A percentile compares a stretch with the other conserved stretches of the same genome.
phyloP scores from a whole-genome alignment of 2,113 vertebrate species.

The Hypanus sabinus region DNA sequence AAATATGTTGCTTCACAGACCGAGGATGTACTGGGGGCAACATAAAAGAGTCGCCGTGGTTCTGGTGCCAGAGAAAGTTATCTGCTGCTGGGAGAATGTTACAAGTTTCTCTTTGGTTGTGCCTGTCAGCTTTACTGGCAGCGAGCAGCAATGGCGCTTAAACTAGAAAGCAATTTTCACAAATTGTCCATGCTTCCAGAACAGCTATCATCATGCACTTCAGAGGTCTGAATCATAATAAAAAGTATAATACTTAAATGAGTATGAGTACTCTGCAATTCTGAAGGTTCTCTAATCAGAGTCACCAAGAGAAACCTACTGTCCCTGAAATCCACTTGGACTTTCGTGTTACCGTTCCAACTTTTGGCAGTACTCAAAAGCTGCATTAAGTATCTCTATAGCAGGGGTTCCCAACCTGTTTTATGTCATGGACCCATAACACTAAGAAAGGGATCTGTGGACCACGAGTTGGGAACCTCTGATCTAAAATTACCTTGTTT shows the following conservation, averaged over 20 bases:
- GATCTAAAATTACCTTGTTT: slow-evolving; percentile 53
- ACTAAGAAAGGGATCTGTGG: no score
- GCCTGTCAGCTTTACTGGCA: background rate
- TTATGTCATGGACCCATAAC: no score
- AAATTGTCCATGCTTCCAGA: background rate
- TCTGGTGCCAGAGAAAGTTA: no score
- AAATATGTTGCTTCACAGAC: no score
- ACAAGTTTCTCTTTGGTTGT: background rate
- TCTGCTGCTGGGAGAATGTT: background rate
- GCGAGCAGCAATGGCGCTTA: background rate
- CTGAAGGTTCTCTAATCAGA: background rate
- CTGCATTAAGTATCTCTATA: slow-evolving; percentile 75
- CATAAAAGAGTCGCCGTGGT: no score
- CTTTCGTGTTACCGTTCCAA: background rate
- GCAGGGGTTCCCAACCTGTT: slow-evolving; percentile 41
- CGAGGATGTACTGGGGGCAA: no score
- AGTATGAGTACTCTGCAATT: background rate
- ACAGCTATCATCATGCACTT: background rate
- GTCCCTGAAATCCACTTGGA: background rate
- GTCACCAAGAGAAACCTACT: background rate
- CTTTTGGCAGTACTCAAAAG: slow-evolving; percentile 63
- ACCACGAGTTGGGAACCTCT: no score
- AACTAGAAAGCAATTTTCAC: background rate
- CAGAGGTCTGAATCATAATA: background rate
- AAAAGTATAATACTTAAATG: background rate